Percentiles rank a stretch among this genome's conserved stretches.
Conservation (phyloP, 2,888 invertebrate species). For the Meta bourneti region DNA sequence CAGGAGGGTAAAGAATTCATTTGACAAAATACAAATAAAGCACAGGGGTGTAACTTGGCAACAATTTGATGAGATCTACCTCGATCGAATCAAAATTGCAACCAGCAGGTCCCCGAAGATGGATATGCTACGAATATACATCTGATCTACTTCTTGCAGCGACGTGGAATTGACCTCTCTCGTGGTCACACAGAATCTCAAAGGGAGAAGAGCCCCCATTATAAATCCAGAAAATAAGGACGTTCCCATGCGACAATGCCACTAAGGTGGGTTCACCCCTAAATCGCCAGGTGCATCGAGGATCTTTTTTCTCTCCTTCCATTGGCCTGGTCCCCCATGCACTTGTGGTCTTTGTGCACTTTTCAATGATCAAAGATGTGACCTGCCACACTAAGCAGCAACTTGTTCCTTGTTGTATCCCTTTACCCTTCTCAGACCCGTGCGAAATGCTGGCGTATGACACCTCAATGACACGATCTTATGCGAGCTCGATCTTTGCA, state of each 20-base stretch:
- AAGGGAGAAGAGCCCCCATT: conserved; percentile 8
- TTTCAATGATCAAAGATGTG: conserved; percentile 9
- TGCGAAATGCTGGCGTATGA: background rate
- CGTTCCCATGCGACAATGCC: conserved; percentile 57
- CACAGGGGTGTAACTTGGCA: too few species aligned
- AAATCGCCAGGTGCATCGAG: conserved; percentile 14
- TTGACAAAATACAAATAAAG: too few species aligned
- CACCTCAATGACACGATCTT: background rate
- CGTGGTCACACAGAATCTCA: background rate
- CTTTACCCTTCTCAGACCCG: conserved; percentile 4
- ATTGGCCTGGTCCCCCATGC: background rate
- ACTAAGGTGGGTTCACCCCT: conserved; percentile 1
- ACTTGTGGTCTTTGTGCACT: conserved; percentile 32
- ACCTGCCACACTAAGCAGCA: conserved; percentile 18
- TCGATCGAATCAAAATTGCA: too few species aligned
- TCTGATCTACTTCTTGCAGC: too few species aligned
- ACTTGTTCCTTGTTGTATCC: background rate
- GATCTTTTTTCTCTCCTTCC: background rate
- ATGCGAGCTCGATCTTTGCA: too few species aligned
- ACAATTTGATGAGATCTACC: too few species aligned
- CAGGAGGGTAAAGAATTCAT: too few species aligned
- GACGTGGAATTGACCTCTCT: background rate
- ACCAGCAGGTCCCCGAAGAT: too few species aligned
- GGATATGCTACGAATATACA: too few species aligned
- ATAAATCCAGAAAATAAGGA: conserved; percentile 7